A percentile compares a stretch with the other conserved stretches of the same genome.
These are phyloP conservation scores for Drymonia ruficornis DNA, from an alignment of 2,888 invertebrate genomes.

Conservation along the genomic window DNA sequence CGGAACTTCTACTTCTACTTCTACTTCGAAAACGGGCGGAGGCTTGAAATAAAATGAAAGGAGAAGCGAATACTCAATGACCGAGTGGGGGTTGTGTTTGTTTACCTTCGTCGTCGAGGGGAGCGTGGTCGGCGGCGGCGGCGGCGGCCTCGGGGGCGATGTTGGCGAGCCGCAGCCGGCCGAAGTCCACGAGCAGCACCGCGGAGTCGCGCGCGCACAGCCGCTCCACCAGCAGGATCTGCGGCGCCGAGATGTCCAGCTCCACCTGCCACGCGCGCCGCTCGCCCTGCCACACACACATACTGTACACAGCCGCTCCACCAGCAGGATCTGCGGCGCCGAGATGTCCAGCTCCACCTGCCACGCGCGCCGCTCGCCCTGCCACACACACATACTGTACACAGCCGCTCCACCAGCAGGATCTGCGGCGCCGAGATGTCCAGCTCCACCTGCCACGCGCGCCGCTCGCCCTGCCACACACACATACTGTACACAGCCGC, in stretches of 20 bases:
- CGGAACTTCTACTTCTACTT: no score
- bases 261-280: constrained; percentile 94
- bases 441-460: constrained; percentile 94
- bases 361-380: constrained; percentile 91
- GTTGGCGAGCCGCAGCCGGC: constrained; percentile 88
- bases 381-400: constrained; percentile 14
- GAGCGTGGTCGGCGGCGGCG: constrained; percentile 23
- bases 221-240: constrained; percentile 94
- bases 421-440: constrained; percentile 98
- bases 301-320: constrained; percentile 87
- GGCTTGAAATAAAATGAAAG: constrained; percentile 4
- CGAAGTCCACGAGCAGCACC: constrained; percentile 95
- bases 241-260: constrained; percentile 96
- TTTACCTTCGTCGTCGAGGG: constrained; percentile 56
- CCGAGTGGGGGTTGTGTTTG: background rate
- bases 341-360: constrained; percentile 95
- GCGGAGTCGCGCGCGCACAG: constrained; percentile 90
- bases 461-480: constrained; percentile 83
- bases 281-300: constrained; percentile 73
- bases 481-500: constrained; percentile 77
- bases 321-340: constrained; percentile 96
- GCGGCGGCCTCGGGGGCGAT: constrained; percentile 36
- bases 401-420: constrained; percentile 93
- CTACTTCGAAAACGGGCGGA: no score
- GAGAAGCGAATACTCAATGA: background rate